Evolutionary conservation across 2,113 vertebrate species (phyloP).

Genomic region (Pristiophorus japonicus): DNA sequence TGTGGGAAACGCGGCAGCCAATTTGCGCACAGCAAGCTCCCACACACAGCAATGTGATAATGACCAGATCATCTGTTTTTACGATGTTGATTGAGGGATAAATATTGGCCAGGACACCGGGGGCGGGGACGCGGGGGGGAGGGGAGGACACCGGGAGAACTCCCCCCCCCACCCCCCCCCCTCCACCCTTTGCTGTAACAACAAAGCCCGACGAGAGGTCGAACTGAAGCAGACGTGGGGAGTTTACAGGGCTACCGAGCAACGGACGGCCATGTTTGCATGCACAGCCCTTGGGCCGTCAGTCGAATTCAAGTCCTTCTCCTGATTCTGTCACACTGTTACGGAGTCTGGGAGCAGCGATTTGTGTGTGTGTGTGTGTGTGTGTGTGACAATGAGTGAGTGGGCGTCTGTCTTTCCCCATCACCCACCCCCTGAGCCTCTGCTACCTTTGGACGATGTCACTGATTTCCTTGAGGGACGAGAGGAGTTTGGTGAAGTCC

Average conservation of each 20-base stretch:
- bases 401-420: neutral
- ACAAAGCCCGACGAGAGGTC: neutral
- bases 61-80: no score
- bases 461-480: constrained; percentile 91
- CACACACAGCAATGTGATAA: no score
- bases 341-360: constrained; percentile 40
- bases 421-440: constrained; percentile 40
- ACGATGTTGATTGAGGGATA: no score
- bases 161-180: no score
- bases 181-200: neutral
- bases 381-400: neutral
- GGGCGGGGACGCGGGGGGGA: no score
- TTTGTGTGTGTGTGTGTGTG: constrained; percentile 30
- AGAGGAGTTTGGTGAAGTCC: constrained; percentile 94
- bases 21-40: no score
- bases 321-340: constrained; percentile 32
- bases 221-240: constrained; percentile 31
- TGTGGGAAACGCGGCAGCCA: no score
- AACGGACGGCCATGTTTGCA: neutral
- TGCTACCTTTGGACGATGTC: constrained; percentile 98
- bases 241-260: neutral
- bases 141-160: no score
- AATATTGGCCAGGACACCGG: no score
- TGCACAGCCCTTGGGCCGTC: neutral
- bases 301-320: neutral